Percentiles rank a stretch among this genome's conserved stretches.
Conservation (phyloP, 2,888 invertebrate genomes). For the Nomada lathburiana region DNA sequence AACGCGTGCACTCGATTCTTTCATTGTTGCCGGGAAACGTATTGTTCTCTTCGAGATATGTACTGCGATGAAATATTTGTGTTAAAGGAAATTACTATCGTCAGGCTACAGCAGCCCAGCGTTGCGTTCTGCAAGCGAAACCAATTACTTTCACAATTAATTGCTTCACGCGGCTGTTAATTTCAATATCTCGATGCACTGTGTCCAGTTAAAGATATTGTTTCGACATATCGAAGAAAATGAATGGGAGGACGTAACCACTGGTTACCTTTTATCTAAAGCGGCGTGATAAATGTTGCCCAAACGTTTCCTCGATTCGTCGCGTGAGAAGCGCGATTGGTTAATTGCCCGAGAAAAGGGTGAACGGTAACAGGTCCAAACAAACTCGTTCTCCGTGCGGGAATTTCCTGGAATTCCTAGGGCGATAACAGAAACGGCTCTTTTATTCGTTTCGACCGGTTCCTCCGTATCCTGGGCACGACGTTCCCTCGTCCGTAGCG, state of each 20-base stretch:
- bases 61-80: conserved; percentile 25
- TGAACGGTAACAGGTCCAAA: not conserved
- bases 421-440: conserved; percentile 27
- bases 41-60: not conserved
- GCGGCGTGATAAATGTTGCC: conserved; percentile 12
- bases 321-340: conserved; percentile 4
- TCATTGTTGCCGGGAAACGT: too few species aligned
- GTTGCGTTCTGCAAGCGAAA: too few species aligned
- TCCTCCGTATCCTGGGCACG: conserved; percentile 7
- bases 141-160: too few species aligned
- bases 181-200: not conserved
- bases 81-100: conserved; percentile 21
- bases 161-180: too few species aligned
- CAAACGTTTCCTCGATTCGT: not conserved
- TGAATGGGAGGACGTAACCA: not conserved
- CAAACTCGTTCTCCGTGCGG: not conserved
- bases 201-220: not conserved
- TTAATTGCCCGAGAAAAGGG: conserved; percentile 24
- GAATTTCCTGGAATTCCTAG: conserved; percentile 12
- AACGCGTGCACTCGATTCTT: not conserved
- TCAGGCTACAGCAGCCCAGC: not conserved
- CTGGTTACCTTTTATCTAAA: not conserved
- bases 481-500: not conserved
- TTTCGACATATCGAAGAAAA: not conserved
- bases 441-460: conserved; percentile 23